Percentiles rank a stretch among this genome's conserved stretches.
These are phyloP conservation scores for Lamprologus callipterus DNA, from an alignment of 2,113 vertebrate genomes.

Conservation along the genomic window DNA sequence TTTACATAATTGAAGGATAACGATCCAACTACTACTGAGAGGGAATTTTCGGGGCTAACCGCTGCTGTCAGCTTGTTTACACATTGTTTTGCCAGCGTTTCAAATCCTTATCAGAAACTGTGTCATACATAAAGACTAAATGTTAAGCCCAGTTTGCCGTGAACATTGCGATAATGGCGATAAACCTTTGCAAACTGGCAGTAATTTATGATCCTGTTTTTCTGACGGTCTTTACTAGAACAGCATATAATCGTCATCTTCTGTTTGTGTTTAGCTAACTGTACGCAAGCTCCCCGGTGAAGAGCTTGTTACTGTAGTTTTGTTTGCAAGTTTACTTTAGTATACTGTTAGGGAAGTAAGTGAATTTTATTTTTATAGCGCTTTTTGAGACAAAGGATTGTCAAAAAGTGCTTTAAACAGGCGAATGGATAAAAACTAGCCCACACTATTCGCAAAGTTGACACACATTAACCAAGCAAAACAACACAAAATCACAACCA, in stretches of 20 bases:
- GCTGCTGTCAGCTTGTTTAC: constrained; percentile 29
- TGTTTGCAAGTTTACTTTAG: neutral
- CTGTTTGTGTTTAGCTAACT: neutral
- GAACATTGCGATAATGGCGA: neutral
- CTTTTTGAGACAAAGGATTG: neutral
- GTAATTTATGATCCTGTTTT: neutral
- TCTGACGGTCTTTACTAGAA: neutral
- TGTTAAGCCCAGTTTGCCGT: neutral
- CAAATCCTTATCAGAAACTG: neutral
- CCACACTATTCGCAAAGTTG: neutral
- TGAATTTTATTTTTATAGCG: neutral
- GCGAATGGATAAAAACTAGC: neutral
- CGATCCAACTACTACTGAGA: neutral
- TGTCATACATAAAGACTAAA: neutral
- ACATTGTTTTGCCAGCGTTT: neutral
- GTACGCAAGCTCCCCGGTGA: neutral
- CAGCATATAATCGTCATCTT: neutral
- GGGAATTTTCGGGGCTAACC: neutral
- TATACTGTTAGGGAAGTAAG: neutral
- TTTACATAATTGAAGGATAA: neutral
- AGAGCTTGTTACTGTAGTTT: neutral
- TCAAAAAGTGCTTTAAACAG: neutral
- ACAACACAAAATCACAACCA: neutral
- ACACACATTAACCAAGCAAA: neutral
- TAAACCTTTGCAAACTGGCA: rapidly evolving